A percentile compares a stretch with the other conserved stretches of the same genome.
phyloP scores from a whole-genome alignment of 1,140 invertebrate species.

The Nilaparvata lugens region DNA sequence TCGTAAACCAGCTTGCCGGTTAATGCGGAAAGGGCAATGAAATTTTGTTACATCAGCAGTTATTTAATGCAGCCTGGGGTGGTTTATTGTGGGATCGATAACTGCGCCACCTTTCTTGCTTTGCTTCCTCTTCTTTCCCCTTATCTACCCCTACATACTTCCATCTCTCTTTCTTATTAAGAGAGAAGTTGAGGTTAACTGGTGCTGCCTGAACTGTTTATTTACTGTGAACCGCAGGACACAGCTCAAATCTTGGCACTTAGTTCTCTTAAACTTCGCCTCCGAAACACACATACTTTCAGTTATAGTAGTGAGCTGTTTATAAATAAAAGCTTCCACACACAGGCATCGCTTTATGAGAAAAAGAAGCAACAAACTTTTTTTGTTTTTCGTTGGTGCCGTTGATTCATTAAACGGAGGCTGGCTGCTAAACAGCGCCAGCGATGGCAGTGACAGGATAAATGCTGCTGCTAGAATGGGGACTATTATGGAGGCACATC shows the following conservation, averaged over 20 bases:
- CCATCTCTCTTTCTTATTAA: too few species aligned
- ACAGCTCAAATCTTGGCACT: not conserved
- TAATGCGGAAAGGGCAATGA: conserved; percentile 2
- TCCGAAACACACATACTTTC: not conserved
- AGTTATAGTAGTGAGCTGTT: not conserved
- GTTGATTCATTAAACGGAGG: too few species aligned
- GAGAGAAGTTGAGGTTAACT: not conserved
- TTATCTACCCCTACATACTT: too few species aligned
- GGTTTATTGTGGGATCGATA: not conserved
- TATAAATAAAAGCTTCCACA: conserved; percentile 1
- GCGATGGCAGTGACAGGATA: too few species aligned
- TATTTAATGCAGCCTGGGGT: conserved; percentile 1
- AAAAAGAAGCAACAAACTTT: too few species aligned
- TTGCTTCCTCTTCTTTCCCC: too few species aligned
- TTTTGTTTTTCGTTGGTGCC: too few species aligned
- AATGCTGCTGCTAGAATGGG: too few species aligned
- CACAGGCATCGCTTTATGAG: too few species aligned
- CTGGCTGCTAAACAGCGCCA: too few species aligned
- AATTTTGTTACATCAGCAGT: conserved; percentile 6
- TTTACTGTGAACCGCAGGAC: not conserved
- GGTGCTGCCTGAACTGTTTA: not conserved
- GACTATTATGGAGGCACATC: too few species aligned
- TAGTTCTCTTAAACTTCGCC: not conserved
- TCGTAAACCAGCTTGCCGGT: not conserved
- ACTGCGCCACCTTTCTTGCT: not conserved